phyloP scores from a whole-genome alignment of 2,113 vertebrate genomes.

The Trochalopteron elliotii region DNA sequence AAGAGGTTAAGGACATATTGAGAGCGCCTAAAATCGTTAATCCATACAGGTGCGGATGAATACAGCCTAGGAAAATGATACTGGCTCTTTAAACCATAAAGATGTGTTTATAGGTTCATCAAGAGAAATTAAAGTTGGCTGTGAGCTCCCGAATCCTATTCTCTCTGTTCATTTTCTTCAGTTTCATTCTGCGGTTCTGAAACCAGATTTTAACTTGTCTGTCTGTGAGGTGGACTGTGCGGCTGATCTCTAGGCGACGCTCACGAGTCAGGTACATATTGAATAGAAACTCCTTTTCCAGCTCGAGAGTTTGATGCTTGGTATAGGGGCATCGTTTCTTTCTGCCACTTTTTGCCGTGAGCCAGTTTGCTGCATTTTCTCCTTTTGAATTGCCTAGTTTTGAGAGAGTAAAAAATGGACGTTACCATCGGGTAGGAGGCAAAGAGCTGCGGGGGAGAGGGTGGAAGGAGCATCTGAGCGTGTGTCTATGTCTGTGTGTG shows the following conservation, averaged over 20 bases:
- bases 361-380: constrained; percentile 92
- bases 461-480: not conserved
- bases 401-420: constrained; percentile 63
- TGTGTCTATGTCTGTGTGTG: not conserved
- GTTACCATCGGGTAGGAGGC: constrained; percentile 33
- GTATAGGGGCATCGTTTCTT: constrained; percentile 99
- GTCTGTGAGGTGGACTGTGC: constrained; percentile 97
- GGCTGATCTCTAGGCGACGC: constrained; percentile 98
- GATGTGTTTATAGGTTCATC: constrained; percentile 80
- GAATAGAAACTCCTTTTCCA: constrained; percentile 99
- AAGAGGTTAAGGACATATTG: constrained; percentile 65
- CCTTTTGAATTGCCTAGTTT: constrained; percentile 86
- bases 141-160: constrained; percentile 97
- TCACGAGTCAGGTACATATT: constrained; percentile 99
- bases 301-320: constrained; percentile 98
- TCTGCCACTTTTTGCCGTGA: constrained; percentile 96
- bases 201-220: constrained; percentile 99
- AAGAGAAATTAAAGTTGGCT: constrained; percentile 96
- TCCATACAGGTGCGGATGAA: constrained; percentile 75
- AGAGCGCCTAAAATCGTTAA: constrained; percentile 48
- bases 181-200: constrained; percentile 99
- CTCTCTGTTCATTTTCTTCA: constrained; percentile 99
- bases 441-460: not conserved
- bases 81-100: constrained; percentile 67
- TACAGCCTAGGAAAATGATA: constrained; percentile 69